These are phyloP conservation scores for Laupala kohalensis DNA, from an alignment of 1,140 invertebrate genomes.

Conservation along the genomic window DNA sequence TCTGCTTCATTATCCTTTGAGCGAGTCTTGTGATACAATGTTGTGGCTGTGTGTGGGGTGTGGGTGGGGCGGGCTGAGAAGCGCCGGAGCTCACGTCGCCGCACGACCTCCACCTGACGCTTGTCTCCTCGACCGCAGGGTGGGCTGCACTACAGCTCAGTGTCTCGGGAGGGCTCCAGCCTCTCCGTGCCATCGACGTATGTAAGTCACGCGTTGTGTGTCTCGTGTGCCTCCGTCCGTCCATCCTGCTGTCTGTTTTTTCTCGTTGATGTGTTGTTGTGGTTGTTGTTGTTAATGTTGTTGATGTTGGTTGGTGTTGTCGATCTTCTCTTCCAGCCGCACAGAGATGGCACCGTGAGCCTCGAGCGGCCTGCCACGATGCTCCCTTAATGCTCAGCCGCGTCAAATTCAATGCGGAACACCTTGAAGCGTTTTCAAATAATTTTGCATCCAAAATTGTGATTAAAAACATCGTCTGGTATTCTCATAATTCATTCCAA, in stretches of 20 bases:
- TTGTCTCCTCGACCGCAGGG: constrained; percentile 2
- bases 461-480: no score
- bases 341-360: background rate
- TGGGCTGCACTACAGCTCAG: constrained; percentile 30
- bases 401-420: no score
- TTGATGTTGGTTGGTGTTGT: constrained; percentile 7
- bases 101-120: background rate
- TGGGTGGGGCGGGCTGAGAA: background rate
- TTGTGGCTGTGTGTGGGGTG: background rate
- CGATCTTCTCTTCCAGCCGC: constrained; percentile 5
- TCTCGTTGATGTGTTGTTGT: background rate
- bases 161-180: constrained; percentile 48
- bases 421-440: no score
- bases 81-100: background rate
- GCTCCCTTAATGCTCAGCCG: no score
- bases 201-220: constrained; percentile 29
- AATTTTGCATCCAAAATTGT: no score
- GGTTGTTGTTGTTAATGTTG: background rate
- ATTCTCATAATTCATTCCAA: no score
- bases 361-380: background rate
- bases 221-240: constrained; percentile 7
- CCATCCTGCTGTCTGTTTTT: constrained; percentile 11
- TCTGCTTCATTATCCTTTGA: no score
- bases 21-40: no score
- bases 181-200: constrained; percentile 57